Evolutionary conservation across 2,797 vertebrate species (phyloP).

Genomic region (Eptatretus atami): DNA sequence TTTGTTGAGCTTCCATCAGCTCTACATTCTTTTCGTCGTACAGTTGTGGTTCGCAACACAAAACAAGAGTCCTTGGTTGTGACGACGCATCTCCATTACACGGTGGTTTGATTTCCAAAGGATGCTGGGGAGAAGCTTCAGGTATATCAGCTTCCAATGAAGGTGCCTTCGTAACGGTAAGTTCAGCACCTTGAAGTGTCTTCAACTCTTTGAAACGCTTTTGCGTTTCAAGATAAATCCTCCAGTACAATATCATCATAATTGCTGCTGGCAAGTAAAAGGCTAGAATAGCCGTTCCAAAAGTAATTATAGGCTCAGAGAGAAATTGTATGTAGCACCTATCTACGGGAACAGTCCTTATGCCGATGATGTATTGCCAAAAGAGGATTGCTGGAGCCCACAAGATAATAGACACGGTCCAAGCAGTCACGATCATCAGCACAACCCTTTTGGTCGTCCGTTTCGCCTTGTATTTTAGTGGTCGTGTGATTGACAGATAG

Average conservation of each 20-base stretch:
- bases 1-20: too few relatives aligned
- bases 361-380: constrained; percentile 23
- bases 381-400: constrained; percentile 32
- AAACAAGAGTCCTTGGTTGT: too few relatives aligned
- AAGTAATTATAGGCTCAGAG: constrained; percentile 21
- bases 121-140: too few relatives aligned
- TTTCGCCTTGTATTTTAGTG: constrained; percentile 25
- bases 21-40: too few relatives aligned
- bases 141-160: too few relatives aligned
- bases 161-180: neutral
- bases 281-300: constrained; percentile 26
- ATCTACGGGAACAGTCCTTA: constrained; percentile 13
- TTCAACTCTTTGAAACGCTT: constrained; percentile 20
- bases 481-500: constrained; percentile 28
- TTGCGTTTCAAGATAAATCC: constrained; percentile 28
- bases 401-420: constrained; percentile 25
- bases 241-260: constrained; percentile 29
- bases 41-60: too few relatives aligned
- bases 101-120: too few relatives aligned
- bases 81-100: too few relatives aligned
- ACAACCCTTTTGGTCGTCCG: constrained; percentile 21
- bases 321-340: constrained; percentile 26
- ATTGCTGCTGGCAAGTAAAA: constrained; percentile 32
- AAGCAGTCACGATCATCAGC: constrained; percentile 22
- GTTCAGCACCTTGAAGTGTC: constrained; percentile 18